Base-by-base conservation (phyloP, 2,797 vertebrate species). In the Sardinella longiceps region DNA sequence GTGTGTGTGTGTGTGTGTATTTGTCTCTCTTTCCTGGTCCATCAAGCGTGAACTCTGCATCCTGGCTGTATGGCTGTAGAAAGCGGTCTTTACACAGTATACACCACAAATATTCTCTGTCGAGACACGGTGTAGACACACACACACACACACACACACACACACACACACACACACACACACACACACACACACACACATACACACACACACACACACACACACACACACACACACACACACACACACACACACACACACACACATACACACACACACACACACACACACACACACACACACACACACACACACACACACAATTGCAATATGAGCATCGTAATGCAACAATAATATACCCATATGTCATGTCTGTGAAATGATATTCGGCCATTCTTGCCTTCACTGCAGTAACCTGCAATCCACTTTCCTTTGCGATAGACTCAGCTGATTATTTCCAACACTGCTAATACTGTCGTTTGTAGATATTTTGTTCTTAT, bases 71-170 rank as follows among this genome's bases (percentile, higher is more conserved):
- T 74, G 66, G 28, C 66, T 74, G 30, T 74, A 74, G 30, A 74
- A 74, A 74, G 33, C 66, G 33, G 14, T 33, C 66, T 39, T 39
- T 74, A 39, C 66, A 39, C 33, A 74, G 33, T 7, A 83, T 33
- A 83, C 70, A 84, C 30, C 81, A 85, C 18, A 83, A 5, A 48
- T 37, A 58, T n/a, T n/a, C n/a, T n/a, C n/a, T n/a, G n/a, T n/a
- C n/a, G n/a, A n/a, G n/a, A n/a, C 81, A 80, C 85, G 84, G 84
- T 86, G 89, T 87, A 90, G n/a, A 81, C 48, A 25, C 30, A 37
- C 46, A 51, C 46, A 81, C 46, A 51, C 20, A 81, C 46, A 50
- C 46, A 51, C 30, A 81, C 12, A 51, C 46, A 50, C 80, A 81
- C 45, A 81, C 80, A 81, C 80, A 81, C 80, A 81, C 46, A 82